Percentiles rank a stretch among this genome's conserved stretches.
phyloP scores from a whole-genome alignment of 2,888 invertebrate species.

The Troides oblongomaculatus region DNA sequence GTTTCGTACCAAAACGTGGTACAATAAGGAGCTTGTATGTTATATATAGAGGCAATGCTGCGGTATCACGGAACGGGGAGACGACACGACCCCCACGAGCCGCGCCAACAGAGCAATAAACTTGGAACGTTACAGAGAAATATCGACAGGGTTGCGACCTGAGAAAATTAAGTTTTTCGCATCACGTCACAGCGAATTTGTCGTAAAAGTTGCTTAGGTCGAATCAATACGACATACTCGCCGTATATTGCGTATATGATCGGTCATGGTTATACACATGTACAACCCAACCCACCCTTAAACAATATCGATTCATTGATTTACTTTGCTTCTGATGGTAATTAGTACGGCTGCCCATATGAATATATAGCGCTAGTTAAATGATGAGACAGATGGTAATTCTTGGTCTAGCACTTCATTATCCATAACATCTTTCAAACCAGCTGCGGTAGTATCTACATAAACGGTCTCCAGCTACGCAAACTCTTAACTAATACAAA shows the following conservation, averaged over 20 bases:
- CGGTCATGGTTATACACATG: not conserved
- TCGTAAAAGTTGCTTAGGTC: slow-evolving; percentile 33
- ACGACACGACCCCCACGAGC: slow-evolving; percentile 19
- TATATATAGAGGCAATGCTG: slow-evolving; percentile 23
- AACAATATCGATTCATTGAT: too few species aligned
- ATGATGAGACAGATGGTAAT: too few species aligned
- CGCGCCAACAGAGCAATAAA: slow-evolving; percentile 24
- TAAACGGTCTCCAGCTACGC: too few species aligned
- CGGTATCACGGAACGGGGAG: slow-evolving; percentile 24
- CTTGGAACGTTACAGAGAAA: slow-evolving; percentile 28
- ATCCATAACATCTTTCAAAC: too few species aligned
- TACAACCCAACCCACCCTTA: too few species aligned
- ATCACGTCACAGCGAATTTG: slow-evolving; percentile 34
- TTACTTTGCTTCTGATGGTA: too few species aligned
- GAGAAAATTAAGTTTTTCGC: slow-evolving; percentile 36
- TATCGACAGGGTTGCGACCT: slow-evolving; percentile 33
- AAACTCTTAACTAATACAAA: too few species aligned
- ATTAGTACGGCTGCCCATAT: too few species aligned
- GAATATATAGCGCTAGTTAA: too few species aligned
- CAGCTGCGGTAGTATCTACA: too few species aligned
- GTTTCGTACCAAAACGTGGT: slow-evolving; percentile 8
- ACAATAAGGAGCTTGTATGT: slow-evolving; percentile 12
- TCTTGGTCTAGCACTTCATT: too few species aligned
- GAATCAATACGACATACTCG: slow-evolving; percentile 32
- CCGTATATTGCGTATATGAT: not conserved